These are phyloP conservation scores for Callocephalon fimbriatum DNA, from an alignment of 2,113 vertebrate species.

Conservation along the genomic window DNA sequence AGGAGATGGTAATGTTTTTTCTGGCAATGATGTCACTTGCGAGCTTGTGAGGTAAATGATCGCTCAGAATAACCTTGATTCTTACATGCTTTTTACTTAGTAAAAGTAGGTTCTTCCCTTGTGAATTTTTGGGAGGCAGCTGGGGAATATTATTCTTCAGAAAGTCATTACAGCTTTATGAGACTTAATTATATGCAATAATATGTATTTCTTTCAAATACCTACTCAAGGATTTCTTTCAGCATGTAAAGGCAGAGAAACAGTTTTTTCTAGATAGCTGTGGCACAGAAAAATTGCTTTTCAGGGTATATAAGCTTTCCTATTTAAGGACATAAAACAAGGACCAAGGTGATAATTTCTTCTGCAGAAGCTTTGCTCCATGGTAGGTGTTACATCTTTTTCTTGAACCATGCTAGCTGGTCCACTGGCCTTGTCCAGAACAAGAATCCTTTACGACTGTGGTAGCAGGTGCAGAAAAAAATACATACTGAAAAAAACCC, in stretches of 20 bases:
- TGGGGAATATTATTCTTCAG: conserved; percentile 12
- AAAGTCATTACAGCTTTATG: conserved; percentile 48
- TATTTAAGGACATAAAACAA: neutral
- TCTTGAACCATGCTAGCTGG: neutral
- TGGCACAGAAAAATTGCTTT: neutral
- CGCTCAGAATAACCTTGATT: neutral
- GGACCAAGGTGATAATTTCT: neutral
- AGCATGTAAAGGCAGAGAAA: neutral
- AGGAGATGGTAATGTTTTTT: neutral
- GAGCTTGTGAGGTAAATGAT: neutral
- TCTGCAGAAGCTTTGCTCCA: neutral
- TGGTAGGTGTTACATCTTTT: neutral
- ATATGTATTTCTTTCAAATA: neutral
- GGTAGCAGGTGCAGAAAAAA: neutral
- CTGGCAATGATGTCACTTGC: neutral
- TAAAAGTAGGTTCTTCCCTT: neutral
- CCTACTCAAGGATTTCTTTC: neutral
- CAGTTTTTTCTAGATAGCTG: neutral
- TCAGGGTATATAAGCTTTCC: neutral
- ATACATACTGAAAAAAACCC: neutral
- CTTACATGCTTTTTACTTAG: neutral
- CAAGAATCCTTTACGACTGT: neutral
- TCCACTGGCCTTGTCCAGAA: neutral
- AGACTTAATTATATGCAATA: conserved; percentile 50
- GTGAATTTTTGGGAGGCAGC: conserved; percentile 34